Percentiles rank a stretch among this genome's conserved stretches.
These are phyloP conservation scores for Pseudopleuronectes americanus DNA, from an alignment of 2,797 vertebrate species.

Conservation along the genomic window DNA sequence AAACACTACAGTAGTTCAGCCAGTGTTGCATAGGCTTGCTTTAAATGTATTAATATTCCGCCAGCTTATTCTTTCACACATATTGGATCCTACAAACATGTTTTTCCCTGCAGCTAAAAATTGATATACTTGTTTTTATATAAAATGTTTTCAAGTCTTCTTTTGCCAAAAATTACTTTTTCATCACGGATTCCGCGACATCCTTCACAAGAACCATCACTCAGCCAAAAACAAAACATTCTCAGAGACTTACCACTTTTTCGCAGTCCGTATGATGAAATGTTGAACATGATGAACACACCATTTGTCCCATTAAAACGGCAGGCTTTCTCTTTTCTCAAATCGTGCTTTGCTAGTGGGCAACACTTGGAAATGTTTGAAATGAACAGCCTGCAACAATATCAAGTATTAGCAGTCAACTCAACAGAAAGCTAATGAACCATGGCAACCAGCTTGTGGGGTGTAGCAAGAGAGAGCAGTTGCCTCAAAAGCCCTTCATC, in stretches of 20 bases:
- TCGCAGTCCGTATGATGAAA: conserved; percentile 42
- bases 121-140: neutral
- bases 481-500: conserved; percentile 77
- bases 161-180: neutral
- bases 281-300: conserved; percentile 28
- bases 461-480: conserved; percentile 69
- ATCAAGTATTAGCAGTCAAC: conserved; percentile 79
- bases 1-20: neutral
- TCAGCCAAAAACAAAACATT: neutral
- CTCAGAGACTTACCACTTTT: conserved; percentile 2
- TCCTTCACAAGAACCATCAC: neutral
- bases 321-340: conserved; percentile 44
- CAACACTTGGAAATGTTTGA: conserved; percentile 62
- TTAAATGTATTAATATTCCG: neutral
- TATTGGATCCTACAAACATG: neutral
- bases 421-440: conserved; percentile 82
- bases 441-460: conserved; percentile 81
- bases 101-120: neutral
- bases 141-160: neutral
- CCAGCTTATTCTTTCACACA: conserved; percentile 1
- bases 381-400: conserved; percentile 78
- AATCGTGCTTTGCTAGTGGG: conserved; percentile 59
- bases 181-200: neutral
- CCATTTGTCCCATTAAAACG: conserved; percentile 52
- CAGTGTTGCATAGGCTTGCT: neutral